A percentile compares a stretch with the other conserved stretches of the same genome.
phyloP scores from a whole-genome alignment of 2,113 vertebrate species.

The Rostratula benghalensis region DNA sequence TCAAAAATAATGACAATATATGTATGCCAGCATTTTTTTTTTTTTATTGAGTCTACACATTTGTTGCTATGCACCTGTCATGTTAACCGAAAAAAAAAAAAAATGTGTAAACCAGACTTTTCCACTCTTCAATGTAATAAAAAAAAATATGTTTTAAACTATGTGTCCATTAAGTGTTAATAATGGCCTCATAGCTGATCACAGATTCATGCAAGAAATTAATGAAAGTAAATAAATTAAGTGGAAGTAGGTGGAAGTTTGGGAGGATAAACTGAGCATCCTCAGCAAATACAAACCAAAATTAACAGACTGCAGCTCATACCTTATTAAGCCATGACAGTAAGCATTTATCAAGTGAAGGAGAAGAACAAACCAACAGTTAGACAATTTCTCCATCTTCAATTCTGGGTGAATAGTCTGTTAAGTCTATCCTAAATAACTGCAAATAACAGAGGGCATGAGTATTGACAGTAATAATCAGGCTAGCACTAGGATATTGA shows the following conservation, averaged over 20 bases:
- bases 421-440: constrained; percentile 50
- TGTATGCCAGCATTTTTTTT: neutral
- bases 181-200: constrained; percentile 34
- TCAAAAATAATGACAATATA: neutral
- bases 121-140: constrained; percentile 15
- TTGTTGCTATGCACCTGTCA: neutral
- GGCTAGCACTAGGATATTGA: neutral
- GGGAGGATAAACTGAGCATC: constrained; percentile 54
- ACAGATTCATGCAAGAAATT: constrained; percentile 60
- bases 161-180: constrained; percentile 41
- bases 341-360: constrained; percentile 71
- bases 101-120: neutral
- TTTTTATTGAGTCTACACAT: neutral
- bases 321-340: constrained; percentile 65
- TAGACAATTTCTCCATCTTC: constrained; percentile 47
- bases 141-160: constrained; percentile 44
- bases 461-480: neutral
- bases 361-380: constrained; percentile 56
- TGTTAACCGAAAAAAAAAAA: constrained; percentile 38
- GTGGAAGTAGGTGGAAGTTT: constrained; percentile 58
- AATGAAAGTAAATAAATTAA: constrained; percentile 72
- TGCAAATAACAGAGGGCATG: neutral
- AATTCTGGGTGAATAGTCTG: constrained; percentile 5
- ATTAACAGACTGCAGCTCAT: constrained; percentile 64
- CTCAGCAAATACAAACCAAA: constrained; percentile 60